These are phyloP conservation scores for Tenthredo amoena DNA, from an alignment of 2,888 invertebrate genomes.

Conservation along the genomic window DNA sequence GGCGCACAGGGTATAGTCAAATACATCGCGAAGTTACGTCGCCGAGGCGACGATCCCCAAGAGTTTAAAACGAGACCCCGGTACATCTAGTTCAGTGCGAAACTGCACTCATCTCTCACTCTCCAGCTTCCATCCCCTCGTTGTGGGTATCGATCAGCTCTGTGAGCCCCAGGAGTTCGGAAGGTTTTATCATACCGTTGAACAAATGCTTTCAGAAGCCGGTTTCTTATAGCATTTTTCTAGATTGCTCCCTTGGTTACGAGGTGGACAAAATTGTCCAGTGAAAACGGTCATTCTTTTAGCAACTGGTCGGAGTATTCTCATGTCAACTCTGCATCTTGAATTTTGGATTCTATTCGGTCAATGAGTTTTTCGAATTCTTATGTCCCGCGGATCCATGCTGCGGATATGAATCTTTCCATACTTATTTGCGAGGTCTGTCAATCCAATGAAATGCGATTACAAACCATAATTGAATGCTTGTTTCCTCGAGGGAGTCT, in stretches of 20 bases:
- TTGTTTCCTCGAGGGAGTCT: too few species aligned
- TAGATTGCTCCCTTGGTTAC: not conserved
- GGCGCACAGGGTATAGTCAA: not conserved
- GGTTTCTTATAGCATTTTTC: not conserved
- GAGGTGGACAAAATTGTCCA: not conserved
- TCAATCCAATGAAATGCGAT: too few species aligned
- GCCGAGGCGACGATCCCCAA: not conserved
- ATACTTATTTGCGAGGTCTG: too few species aligned
- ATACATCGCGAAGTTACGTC: not conserved
- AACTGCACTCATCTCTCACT: not conserved
- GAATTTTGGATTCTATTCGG: too few species aligned
- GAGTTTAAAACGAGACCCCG: not conserved
- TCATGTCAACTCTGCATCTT: not conserved
- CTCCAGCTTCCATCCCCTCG: not conserved
- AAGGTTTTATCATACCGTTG: not conserved
- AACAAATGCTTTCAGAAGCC: not conserved
- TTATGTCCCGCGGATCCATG: too few species aligned
- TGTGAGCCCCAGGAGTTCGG: not conserved
- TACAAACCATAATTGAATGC: too few species aligned
- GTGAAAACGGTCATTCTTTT: not conserved
- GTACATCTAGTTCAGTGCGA: not conserved
- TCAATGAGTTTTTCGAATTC: too few species aligned
- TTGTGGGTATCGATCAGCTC: constrained; percentile 3
- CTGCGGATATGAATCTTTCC: too few species aligned
- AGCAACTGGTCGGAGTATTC: not conserved